These are phyloP conservation scores for Eulemur macaco DNA, from an alignment of 2,113 vertebrate species.

Conservation along the genomic window DNA sequence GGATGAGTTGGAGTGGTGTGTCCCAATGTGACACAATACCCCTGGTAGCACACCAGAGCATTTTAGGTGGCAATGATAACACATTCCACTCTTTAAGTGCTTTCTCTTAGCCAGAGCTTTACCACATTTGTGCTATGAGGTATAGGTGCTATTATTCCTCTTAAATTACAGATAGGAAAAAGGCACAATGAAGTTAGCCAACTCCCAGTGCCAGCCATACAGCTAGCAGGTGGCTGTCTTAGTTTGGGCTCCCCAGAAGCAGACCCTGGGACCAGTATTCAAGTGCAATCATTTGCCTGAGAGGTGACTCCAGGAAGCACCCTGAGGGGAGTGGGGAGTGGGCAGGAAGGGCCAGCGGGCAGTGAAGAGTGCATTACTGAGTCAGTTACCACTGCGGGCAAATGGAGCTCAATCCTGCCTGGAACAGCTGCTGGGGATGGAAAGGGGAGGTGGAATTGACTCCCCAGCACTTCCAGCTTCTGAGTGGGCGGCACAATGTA, in stretches of 20 bases:
- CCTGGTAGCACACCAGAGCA: background rate
- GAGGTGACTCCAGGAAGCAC: background rate
- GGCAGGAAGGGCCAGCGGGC: background rate
- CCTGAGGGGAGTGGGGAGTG: background rate
- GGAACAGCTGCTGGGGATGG: background rate
- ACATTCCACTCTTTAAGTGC: background rate
- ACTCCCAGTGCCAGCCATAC: rapidly evolving
- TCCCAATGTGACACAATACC: background rate
- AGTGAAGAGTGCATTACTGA: background rate
- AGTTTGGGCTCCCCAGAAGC: background rate
- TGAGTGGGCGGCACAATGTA: background rate
- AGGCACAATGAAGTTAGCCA: background rate
- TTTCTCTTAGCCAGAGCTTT: background rate
- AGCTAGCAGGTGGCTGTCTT: background rate
- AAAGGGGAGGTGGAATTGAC: background rate
- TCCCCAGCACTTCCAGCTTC: background rate
- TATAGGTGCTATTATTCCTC: background rate
- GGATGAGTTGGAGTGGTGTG: background rate
- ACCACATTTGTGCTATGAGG: background rate
- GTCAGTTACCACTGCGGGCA: background rate
- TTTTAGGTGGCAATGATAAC: background rate
- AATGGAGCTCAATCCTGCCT: background rate
- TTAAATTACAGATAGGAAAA: background rate
- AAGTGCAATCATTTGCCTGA: background rate
- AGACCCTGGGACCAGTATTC: background rate